These are phyloP conservation scores for Eolophus roseicapilla DNA, from an alignment of 2,113 vertebrate species.

Conservation along the genomic window DNA sequence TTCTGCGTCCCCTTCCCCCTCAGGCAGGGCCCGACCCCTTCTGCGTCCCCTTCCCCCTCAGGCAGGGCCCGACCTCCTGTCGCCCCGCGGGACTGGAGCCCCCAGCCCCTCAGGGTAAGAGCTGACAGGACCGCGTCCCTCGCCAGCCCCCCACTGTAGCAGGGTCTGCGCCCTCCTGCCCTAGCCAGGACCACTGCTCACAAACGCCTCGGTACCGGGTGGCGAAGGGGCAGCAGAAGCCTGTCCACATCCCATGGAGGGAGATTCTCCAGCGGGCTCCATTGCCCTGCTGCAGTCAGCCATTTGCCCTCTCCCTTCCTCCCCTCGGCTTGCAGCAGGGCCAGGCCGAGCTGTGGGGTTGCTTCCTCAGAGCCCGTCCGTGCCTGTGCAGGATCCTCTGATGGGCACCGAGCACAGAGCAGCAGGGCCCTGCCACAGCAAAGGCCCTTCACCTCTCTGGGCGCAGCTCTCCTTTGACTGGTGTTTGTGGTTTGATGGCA, in stretches of 20 bases:
- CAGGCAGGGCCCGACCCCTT: background rate
- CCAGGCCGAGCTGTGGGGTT: background rate
- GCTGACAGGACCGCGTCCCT: background rate
- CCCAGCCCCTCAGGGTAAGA: background rate
- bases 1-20: too few species aligned
- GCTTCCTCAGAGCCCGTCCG: background rate
- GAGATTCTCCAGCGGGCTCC: background rate
- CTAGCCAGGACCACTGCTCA: background rate
- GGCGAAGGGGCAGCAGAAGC: background rate
- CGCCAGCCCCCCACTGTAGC: background rate
- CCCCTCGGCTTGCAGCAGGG: background rate
- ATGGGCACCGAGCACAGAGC: background rate
- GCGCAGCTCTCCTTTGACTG: background rate
- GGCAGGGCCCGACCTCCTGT: background rate
- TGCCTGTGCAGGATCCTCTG: background rate
- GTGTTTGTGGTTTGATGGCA: background rate
- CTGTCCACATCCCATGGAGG: background rate
- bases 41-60: too few species aligned
- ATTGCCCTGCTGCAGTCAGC: conserved; percentile 16
- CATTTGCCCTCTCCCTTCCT: background rate
- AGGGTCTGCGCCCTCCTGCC: background rate
- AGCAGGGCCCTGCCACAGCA: background rate
- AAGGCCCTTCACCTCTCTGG: background rate
- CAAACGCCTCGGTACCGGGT: background rate
- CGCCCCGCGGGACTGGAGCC: background rate